Conservation (phyloP, 2,888 invertebrate genomes). For the Resseliella maxima region DNA sequence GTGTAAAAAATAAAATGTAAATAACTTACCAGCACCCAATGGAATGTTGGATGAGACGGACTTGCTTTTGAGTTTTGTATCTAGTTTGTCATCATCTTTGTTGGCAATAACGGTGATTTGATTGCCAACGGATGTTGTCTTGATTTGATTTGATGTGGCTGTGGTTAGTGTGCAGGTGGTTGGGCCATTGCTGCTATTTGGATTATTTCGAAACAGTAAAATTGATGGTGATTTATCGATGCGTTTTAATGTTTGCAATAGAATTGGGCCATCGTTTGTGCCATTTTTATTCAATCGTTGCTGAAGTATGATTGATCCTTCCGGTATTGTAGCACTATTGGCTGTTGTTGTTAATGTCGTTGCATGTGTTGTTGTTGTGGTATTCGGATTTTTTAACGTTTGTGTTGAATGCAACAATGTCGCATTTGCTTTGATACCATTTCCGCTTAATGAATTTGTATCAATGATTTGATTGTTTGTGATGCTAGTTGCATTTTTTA, state of each 20-base stretch:
- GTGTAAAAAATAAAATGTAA: not conserved
- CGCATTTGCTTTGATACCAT: not conserved
- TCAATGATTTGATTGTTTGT: slow-evolving; percentile 48
- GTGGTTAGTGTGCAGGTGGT: slow-evolving; percentile 47
- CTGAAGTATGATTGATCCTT: slow-evolving; percentile 60
- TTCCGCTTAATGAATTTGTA: not conserved
- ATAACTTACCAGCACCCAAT: slow-evolving; percentile 68
- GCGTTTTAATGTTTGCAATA: slow-evolving; percentile 67
- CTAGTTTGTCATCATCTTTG: slow-evolving; percentile 63
- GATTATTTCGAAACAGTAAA: slow-evolving; percentile 66
- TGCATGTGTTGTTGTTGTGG: slow-evolving; percentile 62
- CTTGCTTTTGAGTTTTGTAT: slow-evolving; percentile 57
- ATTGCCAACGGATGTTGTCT: not conserved
- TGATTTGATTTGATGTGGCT: slow-evolving; percentile 1
- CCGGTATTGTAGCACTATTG: slow-evolving; percentile 59
- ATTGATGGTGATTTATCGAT: slow-evolving; percentile 68
- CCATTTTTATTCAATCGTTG: slow-evolving; percentile 60
- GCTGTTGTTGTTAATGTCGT: slow-evolving; percentile 60
- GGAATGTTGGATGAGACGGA: slow-evolving; percentile 65
- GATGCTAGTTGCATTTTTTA: not conserved
- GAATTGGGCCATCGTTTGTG: slow-evolving; percentile 63
- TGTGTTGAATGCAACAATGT: not conserved
- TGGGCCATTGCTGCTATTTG: slow-evolving; percentile 58
- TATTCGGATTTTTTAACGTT: slow-evolving; percentile 60
- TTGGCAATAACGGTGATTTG: slow-evolving; percentile 60